These are phyloP conservation scores for Brachymystax lenok DNA, from an alignment of 2,797 vertebrate species.

Conservation along the genomic window DNA sequence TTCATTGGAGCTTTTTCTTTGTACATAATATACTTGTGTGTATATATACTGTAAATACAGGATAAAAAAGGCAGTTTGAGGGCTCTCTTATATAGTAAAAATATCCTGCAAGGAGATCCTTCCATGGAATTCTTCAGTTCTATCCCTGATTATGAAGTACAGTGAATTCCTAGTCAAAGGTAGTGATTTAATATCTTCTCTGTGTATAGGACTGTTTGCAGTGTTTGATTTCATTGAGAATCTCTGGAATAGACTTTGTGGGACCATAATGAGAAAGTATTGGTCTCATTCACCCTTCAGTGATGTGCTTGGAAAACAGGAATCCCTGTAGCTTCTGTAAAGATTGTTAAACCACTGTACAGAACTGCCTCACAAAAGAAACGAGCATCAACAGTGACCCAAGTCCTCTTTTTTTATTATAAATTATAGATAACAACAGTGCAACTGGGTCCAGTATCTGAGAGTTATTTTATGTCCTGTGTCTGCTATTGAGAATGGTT, in stretches of 20 bases:
- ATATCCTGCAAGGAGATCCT: constrained; percentile 44
- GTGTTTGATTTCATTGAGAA: constrained; percentile 51
- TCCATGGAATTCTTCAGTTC: constrained; percentile 48
- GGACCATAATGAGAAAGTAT: constrained; percentile 49
- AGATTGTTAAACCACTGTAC: constrained; percentile 68
- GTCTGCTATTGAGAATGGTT: constrained; percentile 51
- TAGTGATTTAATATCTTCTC: constrained; percentile 35
- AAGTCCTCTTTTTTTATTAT: constrained; percentile 38
- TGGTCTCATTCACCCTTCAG: constrained; percentile 53
- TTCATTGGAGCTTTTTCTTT: constrained; percentile 71
- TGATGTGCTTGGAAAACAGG: constrained; percentile 44
- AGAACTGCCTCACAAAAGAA: constrained; percentile 63
- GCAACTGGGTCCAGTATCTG: constrained; percentile 40
- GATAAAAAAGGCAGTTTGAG: constrained; percentile 60
- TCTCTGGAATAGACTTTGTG: constrained; percentile 31
- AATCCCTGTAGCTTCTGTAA: constrained; percentile 54
- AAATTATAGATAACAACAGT: constrained; percentile 24
- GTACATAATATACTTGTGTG: constrained; percentile 66
- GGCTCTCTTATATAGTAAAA: constrained; percentile 76
- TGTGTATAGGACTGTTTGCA: constrained; percentile 45
- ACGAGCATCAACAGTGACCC: constrained; percentile 37
- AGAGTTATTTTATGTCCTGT: constrained; percentile 34
- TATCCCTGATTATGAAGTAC: constrained; percentile 32
- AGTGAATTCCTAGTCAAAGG: constrained; percentile 36
- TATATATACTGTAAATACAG: constrained; percentile 69